Evolutionary conservation across 2,888 invertebrate species (phyloP), one percentile per base, ranked within the genome.

Genomic region (Leptogaster cylindrica): DNA sequence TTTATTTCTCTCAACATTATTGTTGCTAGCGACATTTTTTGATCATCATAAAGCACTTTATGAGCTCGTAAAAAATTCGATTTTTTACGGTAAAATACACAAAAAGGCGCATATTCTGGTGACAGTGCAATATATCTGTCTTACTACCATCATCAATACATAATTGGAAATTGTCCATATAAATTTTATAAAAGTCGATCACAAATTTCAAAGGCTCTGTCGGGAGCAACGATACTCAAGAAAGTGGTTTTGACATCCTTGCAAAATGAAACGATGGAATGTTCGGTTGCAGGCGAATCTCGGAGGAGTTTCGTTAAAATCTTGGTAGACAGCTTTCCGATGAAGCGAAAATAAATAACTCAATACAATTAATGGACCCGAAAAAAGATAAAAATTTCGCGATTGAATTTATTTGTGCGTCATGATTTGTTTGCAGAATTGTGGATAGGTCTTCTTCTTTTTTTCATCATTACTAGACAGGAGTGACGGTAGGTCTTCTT

Each of bases 381-480:
- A n/a, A 55, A 55, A 55, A 36, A 55, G 36, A 55, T 55, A 55
- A 55, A n/a, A 55, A 55, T 55, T 55, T 55, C 55, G 55, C 55
- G 55, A 55, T 55, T 55, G 55, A 55, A 55, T 55, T 55, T 55
- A 55, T 55, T 55, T 55, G 33, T 39, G 31, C 18, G 55, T 55
- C 55, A 55, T 55, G 55, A 39, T 55, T 39, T 23, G 55, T 36
- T 23, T n/a, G n/a, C n/a, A n/a, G n/a, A n/a, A n/a, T n/a, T n/a
- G n/a, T 23, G 36, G 23, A 39, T 7, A 39, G 39, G 23, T 36
- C 0, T 48, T 2, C 33, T 18, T 27, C 1, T 25, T 51, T 51
- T 51, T 16, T 46, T 33, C 55, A 36, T 36, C 55, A 55, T 36
- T 12, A 23, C 55, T 55, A 55, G 55, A 55, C 39, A 52, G 36